Evolutionary conservation across 2,797 vertebrate genomes (phyloP).

Genomic region (Myotis myotis): DNA sequence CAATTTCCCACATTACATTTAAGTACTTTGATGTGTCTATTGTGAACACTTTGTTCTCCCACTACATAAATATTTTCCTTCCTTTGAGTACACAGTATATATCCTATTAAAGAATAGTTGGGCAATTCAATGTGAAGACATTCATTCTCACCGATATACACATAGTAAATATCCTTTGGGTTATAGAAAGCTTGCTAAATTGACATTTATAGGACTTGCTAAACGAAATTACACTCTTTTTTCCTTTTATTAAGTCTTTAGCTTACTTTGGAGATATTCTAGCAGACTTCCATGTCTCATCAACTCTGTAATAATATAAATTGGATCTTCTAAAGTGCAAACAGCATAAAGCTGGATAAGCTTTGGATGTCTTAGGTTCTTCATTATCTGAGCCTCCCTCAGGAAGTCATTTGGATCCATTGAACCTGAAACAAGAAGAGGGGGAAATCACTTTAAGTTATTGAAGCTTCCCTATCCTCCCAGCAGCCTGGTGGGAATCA

Average conservation of each 20-base stretch:
- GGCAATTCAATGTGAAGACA: conserved; percentile 24
- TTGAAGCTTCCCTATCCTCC: conserved; percentile 71
- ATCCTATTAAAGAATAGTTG: conserved; percentile 48
- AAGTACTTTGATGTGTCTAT: not conserved
- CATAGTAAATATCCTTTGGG: conserved; percentile 57
- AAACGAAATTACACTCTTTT: conserved; percentile 66
- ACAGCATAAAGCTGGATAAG: conserved; percentile 98
- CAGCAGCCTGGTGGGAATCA: conserved; percentile 76
- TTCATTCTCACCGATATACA: conserved; percentile 40
- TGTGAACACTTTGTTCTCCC: conserved; percentile 53
- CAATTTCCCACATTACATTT: conserved; percentile 32
- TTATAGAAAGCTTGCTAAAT: conserved; percentile 70
- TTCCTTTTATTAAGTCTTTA: conserved; percentile 64
- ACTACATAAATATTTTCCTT: conserved; percentile 50
- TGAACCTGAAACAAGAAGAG: conserved; percentile 87
- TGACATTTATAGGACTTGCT: conserved; percentile 54
- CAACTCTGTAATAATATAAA: conserved; percentile 98
- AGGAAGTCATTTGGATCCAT: conserved; percentile 95
- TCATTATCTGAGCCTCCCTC: conserved; percentile 96
- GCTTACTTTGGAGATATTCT: conserved; percentile 95
- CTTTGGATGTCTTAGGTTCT: conserved; percentile 93
- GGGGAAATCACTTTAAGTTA: conserved; percentile 77
- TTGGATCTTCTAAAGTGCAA: conserved; percentile 94
- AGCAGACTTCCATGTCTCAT: conserved; percentile 96
- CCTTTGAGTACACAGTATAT: not conserved